These are phyloP conservation scores for Herminia tarsipennalis DNA, from an alignment of 2,888 invertebrate species.

Conservation along the genomic window DNA sequence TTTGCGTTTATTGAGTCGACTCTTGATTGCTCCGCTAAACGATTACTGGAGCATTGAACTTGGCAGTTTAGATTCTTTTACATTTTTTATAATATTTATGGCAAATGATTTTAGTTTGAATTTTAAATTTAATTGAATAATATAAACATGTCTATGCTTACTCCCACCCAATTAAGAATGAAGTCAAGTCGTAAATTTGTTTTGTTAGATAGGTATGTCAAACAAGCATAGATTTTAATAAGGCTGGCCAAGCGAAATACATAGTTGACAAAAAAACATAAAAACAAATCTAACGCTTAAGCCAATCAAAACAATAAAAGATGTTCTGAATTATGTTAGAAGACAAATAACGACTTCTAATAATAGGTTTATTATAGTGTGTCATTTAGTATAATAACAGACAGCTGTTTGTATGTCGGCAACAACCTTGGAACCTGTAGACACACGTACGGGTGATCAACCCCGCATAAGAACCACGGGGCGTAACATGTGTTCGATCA, in stretches of 20 bases:
- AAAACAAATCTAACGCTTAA: too few species aligned
- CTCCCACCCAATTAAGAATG: too few species aligned
- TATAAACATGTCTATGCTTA: slow-evolving; percentile 4
- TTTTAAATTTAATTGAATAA: slow-evolving; percentile 10
- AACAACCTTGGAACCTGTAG: slow-evolving; percentile 69
- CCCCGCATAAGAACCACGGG: slow-evolving; percentile 58
- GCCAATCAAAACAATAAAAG: too few species aligned
- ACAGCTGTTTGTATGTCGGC: slow-evolving; percentile 55
- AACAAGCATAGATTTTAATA: too few species aligned
- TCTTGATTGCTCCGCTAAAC: slow-evolving; percentile 67
- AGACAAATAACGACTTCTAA: slow-evolving; percentile 8
- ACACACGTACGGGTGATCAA: slow-evolving; percentile 54
- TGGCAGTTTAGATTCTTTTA: slow-evolving; percentile 51
- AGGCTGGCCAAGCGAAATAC: too few species aligned
- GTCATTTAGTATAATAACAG: slow-evolving; percentile 34
- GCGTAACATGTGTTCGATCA: slow-evolving; percentile 72
- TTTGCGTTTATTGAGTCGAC: slow-evolving; percentile 73
- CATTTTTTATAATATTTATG: slow-evolving; percentile 40
- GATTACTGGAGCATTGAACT: slow-evolving; percentile 76
- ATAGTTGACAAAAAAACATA: too few species aligned
- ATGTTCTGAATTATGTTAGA: too few species aligned
- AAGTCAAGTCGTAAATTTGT: too few species aligned
- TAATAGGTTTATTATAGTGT: slow-evolving; percentile 1
- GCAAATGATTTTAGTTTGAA: slow-evolving; percentile 24
- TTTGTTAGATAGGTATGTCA: too few species aligned